Base-by-base conservation (phyloP, 1,140 invertebrate genomes). In the Paralvinella palmiformis region DNA sequence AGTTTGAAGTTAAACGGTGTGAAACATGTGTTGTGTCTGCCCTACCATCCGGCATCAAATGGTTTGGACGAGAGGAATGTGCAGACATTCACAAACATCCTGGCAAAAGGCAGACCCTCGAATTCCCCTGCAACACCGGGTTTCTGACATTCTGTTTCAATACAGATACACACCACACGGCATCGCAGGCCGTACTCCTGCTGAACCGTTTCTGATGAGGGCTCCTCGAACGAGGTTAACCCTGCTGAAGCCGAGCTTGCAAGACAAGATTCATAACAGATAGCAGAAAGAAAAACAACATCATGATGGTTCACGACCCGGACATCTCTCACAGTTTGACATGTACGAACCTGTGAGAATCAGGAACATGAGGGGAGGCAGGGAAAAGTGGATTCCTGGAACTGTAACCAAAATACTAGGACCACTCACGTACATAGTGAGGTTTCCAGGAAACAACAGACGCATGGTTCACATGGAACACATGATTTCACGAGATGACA, bases 21-120 rank as follows among this genome's bases (percentile, higher is more conserved):
- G 36, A 31, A 44, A 37, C 73, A 73, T 36, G 56, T 68, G 5
- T 62, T n/a, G n/a, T n/a, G 53, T 32, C n/a, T 72, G 15, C 69
- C 69, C 13, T 72, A 74, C 37, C 71, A 74, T 64, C 67, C 73
- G n/a, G 33, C 53, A 20, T 63, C 66, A 17, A 72, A 75, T 65
- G 73, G 72, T 37, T 45, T 55, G 52, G 73, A 71, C 20, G 72
- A 75, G 62, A 44, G 69, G 20, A 53, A 59, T 3, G 74, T 76
- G 7, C 68, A 71, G 48, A 68, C 65, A 24, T 20, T n/a, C n/a
- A n/a, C n/a, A n/a, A n/a, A n/a, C n/a, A n/a, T n/a, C n/a, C n/a
- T n/a, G n/a, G n/a, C 64, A 20, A 64, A 64, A 62, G 45, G 45
- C 45, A 50, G 45, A 50, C 45, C 45, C 45, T 50, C 45, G 45